Evolutionary conservation across 2,113 vertebrate genomes (phyloP).

Genomic region (Tiliqua scincoides): DNA sequence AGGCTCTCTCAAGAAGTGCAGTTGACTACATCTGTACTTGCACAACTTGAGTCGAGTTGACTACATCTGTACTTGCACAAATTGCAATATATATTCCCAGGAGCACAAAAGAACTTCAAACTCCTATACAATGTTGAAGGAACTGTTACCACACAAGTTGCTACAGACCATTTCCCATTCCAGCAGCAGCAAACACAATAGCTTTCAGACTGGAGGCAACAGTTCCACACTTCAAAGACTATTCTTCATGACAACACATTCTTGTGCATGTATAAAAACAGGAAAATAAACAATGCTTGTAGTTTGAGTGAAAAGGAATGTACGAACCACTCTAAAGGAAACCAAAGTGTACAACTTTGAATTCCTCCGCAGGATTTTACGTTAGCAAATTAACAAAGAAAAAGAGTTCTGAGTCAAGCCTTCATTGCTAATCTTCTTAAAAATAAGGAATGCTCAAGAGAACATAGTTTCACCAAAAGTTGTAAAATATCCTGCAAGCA

Average conservation of each 20-base stretch:
- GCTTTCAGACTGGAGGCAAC: background rate
- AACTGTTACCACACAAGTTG: background rate
- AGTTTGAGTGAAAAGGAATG: background rate
- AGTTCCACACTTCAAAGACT: background rate
- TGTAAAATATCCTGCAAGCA: background rate
- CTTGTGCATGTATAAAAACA: background rate
- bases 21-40: background rate
- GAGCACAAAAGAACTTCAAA: background rate
- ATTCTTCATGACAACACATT: background rate
- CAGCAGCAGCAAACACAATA: background rate
- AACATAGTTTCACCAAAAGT: background rate
- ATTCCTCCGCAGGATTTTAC: background rate
- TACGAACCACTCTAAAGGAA: conserved; percentile 48
- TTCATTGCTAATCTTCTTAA: background rate
- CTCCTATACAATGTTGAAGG: background rate
- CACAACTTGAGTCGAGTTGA: background rate
- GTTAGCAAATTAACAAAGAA: conserved; percentile 21
- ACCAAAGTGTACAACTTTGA: background rate
- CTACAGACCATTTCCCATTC: rapidly evolving
- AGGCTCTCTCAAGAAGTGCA: conserved; percentile 7
- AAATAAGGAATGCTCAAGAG: background rate
- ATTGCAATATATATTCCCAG: background rate
- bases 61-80: background rate
- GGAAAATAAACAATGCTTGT: background rate
- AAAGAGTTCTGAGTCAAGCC: background rate